Evolutionary conservation across 2,888 invertebrate species (phyloP), one percentile per base, ranked within the genome.

Genomic region (Lobophora halterata): DNA sequence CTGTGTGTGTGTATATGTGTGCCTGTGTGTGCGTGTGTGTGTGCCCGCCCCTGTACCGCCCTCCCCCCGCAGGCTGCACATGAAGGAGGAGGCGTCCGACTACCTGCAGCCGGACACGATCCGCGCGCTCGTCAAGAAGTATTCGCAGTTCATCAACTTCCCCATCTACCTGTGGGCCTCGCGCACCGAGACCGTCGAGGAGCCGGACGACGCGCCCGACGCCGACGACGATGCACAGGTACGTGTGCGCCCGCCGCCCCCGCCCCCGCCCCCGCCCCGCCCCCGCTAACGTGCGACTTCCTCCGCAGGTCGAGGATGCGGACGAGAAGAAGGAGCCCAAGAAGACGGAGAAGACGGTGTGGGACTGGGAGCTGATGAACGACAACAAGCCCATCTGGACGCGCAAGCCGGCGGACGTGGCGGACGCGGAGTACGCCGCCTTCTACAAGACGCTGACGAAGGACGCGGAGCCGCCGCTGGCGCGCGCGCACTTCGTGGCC

Each of bases 71-170:
- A 95, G 94, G 57, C 88, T 99, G 58, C 92, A 97, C 71, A 83
- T 99, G 79, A 99, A 99, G 87, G 97, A 99, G 60, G 99, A 99
- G 88, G 98, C 99, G 11, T 91, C 93, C 54, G 99, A 99, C 87
- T 99, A 95, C 89, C 85, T 99, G 65, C 98, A 99, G 80, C 91
- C 95, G 51, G 94, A 96, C 67, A 97, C 97, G 1, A 90, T 99
- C 56, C 93, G 93, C 63, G 93, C 93, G 60, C 90, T 99, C 43
- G 95, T 99, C 47, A 95, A 95, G 86, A 99, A 99, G 82, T 99
- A 99, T 88, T 98, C 98, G 3, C 99, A 99, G 88, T 99, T 99
- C 87, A 99, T 99, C 77, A 99, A 98, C 85, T 99, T 99, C 91
- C 96, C 97, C 45, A 99, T 99, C 75, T 94, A 94, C 81, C 83